A percentile compares a stretch with the other conserved stretches of the same genome.
Evolutionary conservation across 2,797 vertebrate genomes (phyloP).

Genomic region (Enteromius trimaculatus): DNA sequence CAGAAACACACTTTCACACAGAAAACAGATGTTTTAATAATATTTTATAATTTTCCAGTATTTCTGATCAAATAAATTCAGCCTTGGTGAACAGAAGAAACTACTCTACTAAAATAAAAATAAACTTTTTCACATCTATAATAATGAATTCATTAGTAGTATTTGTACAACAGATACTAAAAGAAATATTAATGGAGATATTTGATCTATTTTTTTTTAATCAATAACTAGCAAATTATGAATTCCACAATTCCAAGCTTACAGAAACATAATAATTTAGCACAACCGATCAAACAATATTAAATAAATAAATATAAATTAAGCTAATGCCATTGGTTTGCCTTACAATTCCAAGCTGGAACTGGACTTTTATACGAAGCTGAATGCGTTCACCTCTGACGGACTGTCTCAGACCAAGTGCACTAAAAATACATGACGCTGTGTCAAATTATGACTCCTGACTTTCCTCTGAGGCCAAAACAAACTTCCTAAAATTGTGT

Average conservation of each 20-base stretch:
- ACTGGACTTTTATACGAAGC: slow-evolving; percentile 3
- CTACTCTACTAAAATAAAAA: not conserved
- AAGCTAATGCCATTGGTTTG: not conserved
- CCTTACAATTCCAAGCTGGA: not conserved
- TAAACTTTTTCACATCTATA: not conserved
- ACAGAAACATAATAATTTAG: not conserved
- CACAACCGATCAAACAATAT: too few species aligned
- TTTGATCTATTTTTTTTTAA: not conserved
- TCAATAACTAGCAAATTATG: not conserved
- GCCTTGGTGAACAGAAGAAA: not conserved
- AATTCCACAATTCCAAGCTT: not conserved
- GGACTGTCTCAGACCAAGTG: slow-evolving; percentile 30
- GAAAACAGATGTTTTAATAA: not conserved
- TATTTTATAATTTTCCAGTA: too few species aligned
- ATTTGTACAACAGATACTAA: not conserved
- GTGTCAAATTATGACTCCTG: slow-evolving; percentile 63
- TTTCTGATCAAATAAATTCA: too few species aligned
- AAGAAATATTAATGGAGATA: not conserved
- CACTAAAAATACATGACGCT: slow-evolving; percentile 73
- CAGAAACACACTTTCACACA: not conserved
- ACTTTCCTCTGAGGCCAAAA: slow-evolving; percentile 72
- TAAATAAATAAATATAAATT: too few species aligned
- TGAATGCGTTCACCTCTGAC: slow-evolving; percentile 39
- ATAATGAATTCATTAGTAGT: not conserved
- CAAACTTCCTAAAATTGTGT: slow-evolving; percentile 85